Evolutionary conservation across 2,797 vertebrate species (phyloP), one percentile per base, ranked within the genome.

Genomic region (Philypnodon macrostomus): DNA sequence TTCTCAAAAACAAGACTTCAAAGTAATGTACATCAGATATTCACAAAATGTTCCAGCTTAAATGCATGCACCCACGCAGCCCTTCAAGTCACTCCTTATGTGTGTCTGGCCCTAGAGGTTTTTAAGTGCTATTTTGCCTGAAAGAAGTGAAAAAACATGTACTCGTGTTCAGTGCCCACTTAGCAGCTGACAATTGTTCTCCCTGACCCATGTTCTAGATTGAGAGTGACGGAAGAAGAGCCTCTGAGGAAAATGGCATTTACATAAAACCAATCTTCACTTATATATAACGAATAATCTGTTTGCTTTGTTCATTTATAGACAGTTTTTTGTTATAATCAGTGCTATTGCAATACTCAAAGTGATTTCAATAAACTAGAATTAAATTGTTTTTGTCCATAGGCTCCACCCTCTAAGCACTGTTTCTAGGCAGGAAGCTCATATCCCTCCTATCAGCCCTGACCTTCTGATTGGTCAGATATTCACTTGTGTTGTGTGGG

Each of bases 121-220:
- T 45, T 49, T 29, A 5, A 51, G 51, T 47, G 41, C 42, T 70
- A 17, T 67, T 70, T 60, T 65, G 31, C 41, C 35, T 34, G 13
- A 54, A 26, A 55, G 15, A 54, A 14, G 1, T 16, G 3, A 1
- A 15, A 38, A 30, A 47, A 54, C n/a, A 19, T 47, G 11, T 13
- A 4, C 23, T 51, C 10, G 38, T n/a, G n/a, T n/a, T n/a, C n/a
- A n/a, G 15, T 68, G 52, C 29, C 59, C 63, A 50, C 17, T 29
- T 12, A 76, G 53, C 9, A 0, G 32, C 36, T 33, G 11, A 35
- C 40, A 5, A 61, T 81, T 80, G 70, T 81, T 80, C 64, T 66
- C 37, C 49, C 61, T 73, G 75, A 85, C 73, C 74, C 32, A 27
- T 17, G 49, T 47, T 34, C 53, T 58, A 52, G 30, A 54, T 37